phyloP scores from a whole-genome alignment of 2,113 vertebrate genomes.

The Oreotrochilus melanogaster region DNA sequence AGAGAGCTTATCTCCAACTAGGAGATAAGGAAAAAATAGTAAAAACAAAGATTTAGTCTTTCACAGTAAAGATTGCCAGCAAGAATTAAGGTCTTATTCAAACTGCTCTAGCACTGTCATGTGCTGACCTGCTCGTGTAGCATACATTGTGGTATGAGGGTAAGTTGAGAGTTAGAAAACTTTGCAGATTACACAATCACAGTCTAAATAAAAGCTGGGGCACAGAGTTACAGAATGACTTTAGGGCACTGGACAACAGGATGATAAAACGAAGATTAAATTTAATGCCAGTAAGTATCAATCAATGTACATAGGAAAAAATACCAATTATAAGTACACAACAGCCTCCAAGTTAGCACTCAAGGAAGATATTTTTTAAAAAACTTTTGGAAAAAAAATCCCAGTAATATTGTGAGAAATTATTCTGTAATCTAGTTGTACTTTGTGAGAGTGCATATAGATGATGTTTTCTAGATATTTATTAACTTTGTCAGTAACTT shows the following conservation, averaged over 20 bases:
- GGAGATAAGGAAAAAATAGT: neutral
- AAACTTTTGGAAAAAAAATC: neutral
- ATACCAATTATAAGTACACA: rapidly evolving
- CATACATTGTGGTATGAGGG: neutral
- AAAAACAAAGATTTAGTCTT: neutral
- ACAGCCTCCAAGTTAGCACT: neutral
- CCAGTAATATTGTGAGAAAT: neutral
- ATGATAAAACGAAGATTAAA: neutral
- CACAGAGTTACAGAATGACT: neutral
- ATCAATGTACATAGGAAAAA: neutral
- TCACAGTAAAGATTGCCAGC: neutral
- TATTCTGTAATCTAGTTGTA: neutral
- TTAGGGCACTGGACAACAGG: neutral
- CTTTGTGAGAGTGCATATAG: neutral
- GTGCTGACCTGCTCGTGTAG: neutral
- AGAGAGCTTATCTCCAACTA: neutral
- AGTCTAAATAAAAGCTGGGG: neutral
- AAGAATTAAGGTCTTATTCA: neutral
- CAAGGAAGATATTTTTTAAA: neutral
- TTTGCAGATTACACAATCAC: neutral
- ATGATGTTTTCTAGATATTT: neutral
- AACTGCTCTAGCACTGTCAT: neutral
- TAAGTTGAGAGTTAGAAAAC: neutral
- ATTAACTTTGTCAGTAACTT: neutral
- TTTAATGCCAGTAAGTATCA: neutral